These are phyloP conservation scores for Brachypalpus laphriformis DNA, from an alignment of 2,888 invertebrate species.

Conservation along the genomic window DNA sequence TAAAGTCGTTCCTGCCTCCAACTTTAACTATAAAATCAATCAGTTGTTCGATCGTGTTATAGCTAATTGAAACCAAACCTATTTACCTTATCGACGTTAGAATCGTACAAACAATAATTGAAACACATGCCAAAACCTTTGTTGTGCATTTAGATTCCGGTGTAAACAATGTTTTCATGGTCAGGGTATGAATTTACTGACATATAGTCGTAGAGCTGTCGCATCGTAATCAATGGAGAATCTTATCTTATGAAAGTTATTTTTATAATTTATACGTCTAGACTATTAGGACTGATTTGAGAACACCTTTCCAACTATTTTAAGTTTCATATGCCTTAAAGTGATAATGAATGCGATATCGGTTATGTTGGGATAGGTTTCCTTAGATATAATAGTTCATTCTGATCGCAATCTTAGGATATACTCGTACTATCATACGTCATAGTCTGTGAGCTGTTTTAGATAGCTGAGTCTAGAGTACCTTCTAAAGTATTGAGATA, in stretches of 20 bases:
- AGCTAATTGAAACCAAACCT: neutral
- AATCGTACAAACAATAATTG: neutral
- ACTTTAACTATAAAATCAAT: neutral
- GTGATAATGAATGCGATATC: neutral
- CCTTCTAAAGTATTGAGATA: neutral
- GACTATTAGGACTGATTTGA: neutral
- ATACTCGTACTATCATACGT: neutral
- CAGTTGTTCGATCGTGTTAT: neutral
- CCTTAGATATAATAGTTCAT: neutral
- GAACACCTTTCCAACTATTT: too few relatives aligned
- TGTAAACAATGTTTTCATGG: neutral
- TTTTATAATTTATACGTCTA: neutral
- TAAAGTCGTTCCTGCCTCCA: too few relatives aligned
- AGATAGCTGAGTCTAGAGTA: neutral
- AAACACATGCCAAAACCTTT: neutral
- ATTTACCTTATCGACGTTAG: neutral
- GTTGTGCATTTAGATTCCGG: neutral
- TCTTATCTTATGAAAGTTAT: neutral
- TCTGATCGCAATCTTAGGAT: neutral
- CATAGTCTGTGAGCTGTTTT: too few relatives aligned
- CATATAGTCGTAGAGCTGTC: neutral
- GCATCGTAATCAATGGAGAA: neutral
- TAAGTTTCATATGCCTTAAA: neutral
- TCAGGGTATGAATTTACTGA: neutral
- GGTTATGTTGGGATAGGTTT: neutral